Evolutionary conservation across 2,888 invertebrate species (phyloP).

Genomic region (Minunthozetes semirufus): DNA sequence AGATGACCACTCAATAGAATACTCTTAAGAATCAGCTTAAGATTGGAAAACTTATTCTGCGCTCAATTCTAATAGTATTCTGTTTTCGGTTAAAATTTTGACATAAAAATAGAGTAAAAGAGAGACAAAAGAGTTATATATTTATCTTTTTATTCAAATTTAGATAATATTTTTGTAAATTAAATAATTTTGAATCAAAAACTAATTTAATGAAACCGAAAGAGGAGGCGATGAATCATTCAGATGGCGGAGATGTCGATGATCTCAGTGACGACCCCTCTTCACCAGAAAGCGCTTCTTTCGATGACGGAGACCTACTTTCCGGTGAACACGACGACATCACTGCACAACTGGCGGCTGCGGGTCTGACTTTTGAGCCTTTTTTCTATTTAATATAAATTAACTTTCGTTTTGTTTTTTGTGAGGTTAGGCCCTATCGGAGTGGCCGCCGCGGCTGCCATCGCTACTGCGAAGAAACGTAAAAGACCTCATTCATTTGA

Average conservation of each 20-base stretch:
- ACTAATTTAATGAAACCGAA: slow-evolving; percentile 33
- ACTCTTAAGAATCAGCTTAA: too few species aligned
- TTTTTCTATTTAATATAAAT: slow-evolving; percentile 31
- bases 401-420: slow-evolving; percentile 34
- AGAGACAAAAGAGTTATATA: background rate
- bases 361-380: slow-evolving; percentile 59
- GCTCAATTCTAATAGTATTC: background rate
- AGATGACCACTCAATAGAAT: too few species aligned
- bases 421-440: slow-evolving; percentile 72
- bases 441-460: slow-evolving; percentile 92
- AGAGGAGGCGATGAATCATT: slow-evolving; percentile 36
- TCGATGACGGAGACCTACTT: slow-evolving; percentile 72
- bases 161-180: background rate
- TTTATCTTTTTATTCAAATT: background rate
- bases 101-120: too few species aligned
- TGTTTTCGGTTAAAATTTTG: background rate
- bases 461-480: slow-evolving; percentile 87
- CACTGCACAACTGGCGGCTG: slow-evolving; percentile 89
- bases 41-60: background rate
- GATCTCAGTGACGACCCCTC: slow-evolving; percentile 49
- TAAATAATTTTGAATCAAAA: background rate
- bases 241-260: slow-evolving; percentile 41
- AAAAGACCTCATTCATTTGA: slow-evolving; percentile 93
- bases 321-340: slow-evolving; percentile 79
- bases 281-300: slow-evolving; percentile 48